phyloP scores from a whole-genome alignment of 2,888 invertebrate genomes.

The Caenorhabditis parvicauda region DNA sequence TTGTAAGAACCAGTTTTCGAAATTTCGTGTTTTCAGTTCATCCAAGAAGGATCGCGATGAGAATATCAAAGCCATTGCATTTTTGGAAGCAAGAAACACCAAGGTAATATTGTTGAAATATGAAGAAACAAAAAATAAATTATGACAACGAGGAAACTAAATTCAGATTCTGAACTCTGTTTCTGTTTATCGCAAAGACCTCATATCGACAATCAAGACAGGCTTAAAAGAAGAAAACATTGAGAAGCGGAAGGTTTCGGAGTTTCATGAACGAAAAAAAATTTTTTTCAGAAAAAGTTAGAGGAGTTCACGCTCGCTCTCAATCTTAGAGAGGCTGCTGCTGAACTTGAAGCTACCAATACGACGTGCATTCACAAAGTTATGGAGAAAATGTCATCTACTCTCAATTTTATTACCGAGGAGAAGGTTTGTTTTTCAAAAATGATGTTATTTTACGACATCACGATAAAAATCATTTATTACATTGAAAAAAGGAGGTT shows the following conservation, averaged over 20 bases:
- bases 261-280: background rate
- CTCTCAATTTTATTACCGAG: constrained; percentile 16
- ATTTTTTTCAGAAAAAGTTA: constrained; percentile 74
- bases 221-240: constrained; percentile 40
- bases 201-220: constrained; percentile 28
- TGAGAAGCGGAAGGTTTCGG: constrained; percentile 37
- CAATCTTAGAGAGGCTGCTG: constrained; percentile 72
- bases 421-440: too few species aligned
- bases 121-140: too few species aligned
- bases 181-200: constrained; percentile 29
- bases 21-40: constrained; percentile 17
- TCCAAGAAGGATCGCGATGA: constrained; percentile 28
- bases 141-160: too few species aligned
- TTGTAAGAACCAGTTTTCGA: too few species aligned
- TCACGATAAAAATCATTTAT: background rate
- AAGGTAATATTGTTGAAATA: constrained; percentile 6
- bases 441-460: background rate
- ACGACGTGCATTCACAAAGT: constrained; percentile 38
- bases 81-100: constrained; percentile 19
- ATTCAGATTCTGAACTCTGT: constrained; percentile 23
- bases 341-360: constrained; percentile 30
- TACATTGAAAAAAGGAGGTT: too few species aligned
- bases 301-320: constrained; percentile 80
- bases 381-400: constrained; percentile 10
- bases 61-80: constrained; percentile 13